Base-by-base conservation (phyloP, 2,888 invertebrate species). In the Lottia gigantea region DNA sequence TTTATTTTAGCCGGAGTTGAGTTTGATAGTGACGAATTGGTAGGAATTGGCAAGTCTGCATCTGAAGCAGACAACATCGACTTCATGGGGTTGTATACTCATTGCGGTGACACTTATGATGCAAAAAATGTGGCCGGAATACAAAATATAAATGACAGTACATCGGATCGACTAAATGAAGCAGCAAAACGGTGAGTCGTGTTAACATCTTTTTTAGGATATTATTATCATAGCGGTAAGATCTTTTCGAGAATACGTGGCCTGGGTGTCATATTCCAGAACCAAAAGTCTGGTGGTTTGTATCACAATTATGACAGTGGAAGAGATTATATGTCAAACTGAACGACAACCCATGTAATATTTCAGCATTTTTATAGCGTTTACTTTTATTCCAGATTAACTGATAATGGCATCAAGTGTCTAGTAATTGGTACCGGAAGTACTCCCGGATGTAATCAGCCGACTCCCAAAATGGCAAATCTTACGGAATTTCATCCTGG, bases 11-110 rank as follows among this genome's bases (percentile, higher is more conserved):
- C 79, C 67, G 85, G 85, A 1, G 78, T 81, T 61, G 40, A 64
- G 25, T 84, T 83, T 83, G 77, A 83, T 64, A 76, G 92, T 40
- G 92, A 92, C 74, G 79, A 86, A 1, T 78, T 74, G 1, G 49
- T 85, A 0, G 45, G 68, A 8, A 64, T 85, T 15, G 80, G 78
- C 0, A 71, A 71, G 67, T 65, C 68, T 61, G 70, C 76, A 2
- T 14, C 62, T 0, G 64, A 70, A 0, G 62, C 74, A 11, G 63
- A 67, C 11, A 71, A 75, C 45, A 68, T 76, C 0, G 71, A 71
- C 4, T 84, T 88, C 66, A 75, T 73, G 31, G 88, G 87, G 0
- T 49, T 87, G 0, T 88, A 88, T 70, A 76, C 80, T 1, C 86
- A 86, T 70, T 84, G 85, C 69, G 86, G 86, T 0, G 80, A 83